Evolutionary conservation across 2,888 invertebrate genomes (phyloP).

Genomic region (Nyleta sp.): DNA sequence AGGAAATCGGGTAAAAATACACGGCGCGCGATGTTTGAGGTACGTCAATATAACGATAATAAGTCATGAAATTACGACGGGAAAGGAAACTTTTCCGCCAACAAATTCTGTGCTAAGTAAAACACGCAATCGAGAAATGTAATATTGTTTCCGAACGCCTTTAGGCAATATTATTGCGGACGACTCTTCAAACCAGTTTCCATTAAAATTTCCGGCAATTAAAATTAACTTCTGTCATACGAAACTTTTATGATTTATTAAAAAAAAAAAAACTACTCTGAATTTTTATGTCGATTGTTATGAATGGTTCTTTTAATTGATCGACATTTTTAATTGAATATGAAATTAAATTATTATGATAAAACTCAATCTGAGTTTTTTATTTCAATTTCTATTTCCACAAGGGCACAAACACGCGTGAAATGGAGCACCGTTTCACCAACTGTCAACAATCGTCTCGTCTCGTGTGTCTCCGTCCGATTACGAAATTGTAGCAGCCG

Average conservation of each 20-base stretch:
- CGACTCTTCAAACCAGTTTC: slow-evolving; percentile 19
- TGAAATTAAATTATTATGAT: too few species aligned
- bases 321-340: too few species aligned
- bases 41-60: slow-evolving; percentile 11
- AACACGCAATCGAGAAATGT: slow-evolving; percentile 13
- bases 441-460: neutral
- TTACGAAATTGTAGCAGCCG: slow-evolving; percentile 43
- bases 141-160: slow-evolving; percentile 21
- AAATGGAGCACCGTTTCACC: too few species aligned
- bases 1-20: neutral
- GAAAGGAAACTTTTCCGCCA: slow-evolving; percentile 13
- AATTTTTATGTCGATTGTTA: too few species aligned
- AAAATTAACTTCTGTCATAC: too few species aligned
- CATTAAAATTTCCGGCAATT: slow-evolving; percentile 20
- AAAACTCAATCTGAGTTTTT: too few species aligned
- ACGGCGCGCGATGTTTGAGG: neutral
- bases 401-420: too few species aligned
- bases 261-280: too few species aligned
- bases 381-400: too few species aligned
- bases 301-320: too few species aligned
- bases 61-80: slow-evolving; percentile 13
- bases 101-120: slow-evolving; percentile 17
- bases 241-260: too few species aligned
- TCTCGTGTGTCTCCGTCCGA: slow-evolving; percentile 7
- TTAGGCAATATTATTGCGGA: slow-evolving; percentile 32